Base-by-base conservation (phyloP, 2,888 invertebrate species). In the Cryptocephalus moraei region DNA sequence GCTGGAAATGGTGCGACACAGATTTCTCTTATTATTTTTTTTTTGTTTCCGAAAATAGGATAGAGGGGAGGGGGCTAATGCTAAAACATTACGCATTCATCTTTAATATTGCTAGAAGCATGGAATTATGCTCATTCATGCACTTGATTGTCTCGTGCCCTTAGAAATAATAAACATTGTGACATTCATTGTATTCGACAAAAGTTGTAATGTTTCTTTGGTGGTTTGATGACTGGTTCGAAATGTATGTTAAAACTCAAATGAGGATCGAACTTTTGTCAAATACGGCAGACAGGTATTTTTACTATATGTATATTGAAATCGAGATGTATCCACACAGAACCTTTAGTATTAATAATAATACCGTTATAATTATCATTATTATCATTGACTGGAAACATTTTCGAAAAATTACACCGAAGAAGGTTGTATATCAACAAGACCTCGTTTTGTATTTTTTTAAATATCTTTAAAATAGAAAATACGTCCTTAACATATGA, bases 71-170 rank as follows among this genome's bases (percentile, higher is more conserved):
- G 22, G 22, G 22, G 22, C 22, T 22, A 22, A 22, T 6, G 22
- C 22, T 22, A 22, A 22, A 22, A 22, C 22, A 22, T 22, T 22
- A 22, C 6, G 22, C 22, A 22, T 22, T 22, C 22, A 22, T 51
- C 54, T 22, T 22, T 22, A 22, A 22, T 22, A 22, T 4, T 52
- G 45, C 49, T 57, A 58, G 57, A 65, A 62, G 62, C 64, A 66
- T 63, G 61, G 63, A 50, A 61, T 56, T 55, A 54, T 36, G 36
- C 36, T 41, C 41, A 63, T 63, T 41, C 41, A 63, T 63, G 69
- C 69, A 68, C 67, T 65, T 70, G 69, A 70, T 70, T 70, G 69
- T 70, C 69, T 63, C 60, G 67, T 68, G 67, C 53, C 46, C 51
- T 56, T 52, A 54, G 56, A 58, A 58, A 57, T 22, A 22, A 22